A percentile compares a stretch with the other conserved stretches of the same genome.
Evolutionary conservation across 2,797 vertebrate species (phyloP).

Genomic region (Cirrhinus molitorella): DNA sequence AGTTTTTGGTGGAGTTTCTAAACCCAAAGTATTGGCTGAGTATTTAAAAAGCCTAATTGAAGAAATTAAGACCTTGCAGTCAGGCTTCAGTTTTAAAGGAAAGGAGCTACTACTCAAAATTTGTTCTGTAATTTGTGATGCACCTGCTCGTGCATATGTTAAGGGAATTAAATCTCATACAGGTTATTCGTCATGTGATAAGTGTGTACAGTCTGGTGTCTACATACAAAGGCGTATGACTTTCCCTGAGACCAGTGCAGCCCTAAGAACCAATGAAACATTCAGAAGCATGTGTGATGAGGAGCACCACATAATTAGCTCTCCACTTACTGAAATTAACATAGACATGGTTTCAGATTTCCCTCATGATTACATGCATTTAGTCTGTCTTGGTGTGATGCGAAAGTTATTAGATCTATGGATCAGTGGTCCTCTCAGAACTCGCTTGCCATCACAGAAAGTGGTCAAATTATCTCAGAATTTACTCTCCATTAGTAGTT

Average conservation of each 20-base stretch:
- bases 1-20: too few species aligned
- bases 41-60: too few species aligned
- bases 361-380: slow-evolving; percentile 10
- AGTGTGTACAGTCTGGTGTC: neutral
- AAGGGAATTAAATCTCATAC: neutral
- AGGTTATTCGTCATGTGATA: neutral
- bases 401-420: neutral
- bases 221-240: neutral
- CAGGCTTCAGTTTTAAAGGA: too few species aligned
- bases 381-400: slow-evolving; percentile 14
- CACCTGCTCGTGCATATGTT: neutral
- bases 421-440: neutral
- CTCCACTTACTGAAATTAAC: slow-evolving; percentile 10
- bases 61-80: too few species aligned
- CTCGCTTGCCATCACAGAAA: neutral
- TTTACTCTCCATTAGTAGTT: neutral
- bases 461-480: slow-evolving; percentile 22
- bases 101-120: too few species aligned
- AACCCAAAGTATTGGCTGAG: too few species aligned
- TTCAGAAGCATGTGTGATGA: neutral
- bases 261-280: neutral
- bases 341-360: neutral
- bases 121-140: too few species aligned
- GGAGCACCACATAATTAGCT: neutral
- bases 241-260: neutral